These are phyloP conservation scores for Mellivora capensis DNA, from an alignment of 2,113 vertebrate genomes.

Conservation along the genomic window DNA sequence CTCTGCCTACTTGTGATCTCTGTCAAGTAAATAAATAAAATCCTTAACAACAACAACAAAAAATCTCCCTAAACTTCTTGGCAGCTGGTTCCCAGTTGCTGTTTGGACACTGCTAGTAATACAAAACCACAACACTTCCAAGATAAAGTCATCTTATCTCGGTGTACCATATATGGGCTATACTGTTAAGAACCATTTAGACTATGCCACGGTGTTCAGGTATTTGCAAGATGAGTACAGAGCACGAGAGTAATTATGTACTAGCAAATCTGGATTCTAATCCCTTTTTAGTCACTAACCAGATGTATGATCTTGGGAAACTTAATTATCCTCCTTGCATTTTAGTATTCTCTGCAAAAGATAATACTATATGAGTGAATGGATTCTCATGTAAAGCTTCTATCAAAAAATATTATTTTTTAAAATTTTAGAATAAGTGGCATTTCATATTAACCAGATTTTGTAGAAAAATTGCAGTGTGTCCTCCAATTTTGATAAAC, in stretches of 20 bases:
- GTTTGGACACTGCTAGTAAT: not conserved
- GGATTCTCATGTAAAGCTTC: not conserved
- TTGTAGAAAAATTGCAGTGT: not conserved
- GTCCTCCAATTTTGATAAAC: not conserved
- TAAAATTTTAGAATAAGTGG: conserved; percentile 7
- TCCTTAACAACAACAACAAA: too few species aligned
- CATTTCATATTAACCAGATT: not conserved
- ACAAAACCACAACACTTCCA: not conserved
- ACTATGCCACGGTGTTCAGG: not conserved
- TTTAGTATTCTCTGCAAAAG: not conserved
- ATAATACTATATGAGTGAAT: not conserved
- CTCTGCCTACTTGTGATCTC: too few species aligned
- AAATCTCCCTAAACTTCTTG: not conserved
- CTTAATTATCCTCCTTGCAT: not conserved
- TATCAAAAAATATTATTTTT: not conserved
- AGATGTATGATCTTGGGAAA: not conserved
- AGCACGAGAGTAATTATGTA: not conserved
- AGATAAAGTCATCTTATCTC: not conserved
- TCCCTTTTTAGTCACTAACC: not conserved
- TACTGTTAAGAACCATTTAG: not conserved
- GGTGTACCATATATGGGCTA: not conserved
- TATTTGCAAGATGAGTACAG: not conserved
- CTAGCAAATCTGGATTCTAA: not conserved
- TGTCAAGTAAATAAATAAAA: too few species aligned
- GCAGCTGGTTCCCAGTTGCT: not conserved